Base-by-base conservation (phyloP, 2,888 invertebrate species). In the Pandemis cinnamomeana region DNA sequence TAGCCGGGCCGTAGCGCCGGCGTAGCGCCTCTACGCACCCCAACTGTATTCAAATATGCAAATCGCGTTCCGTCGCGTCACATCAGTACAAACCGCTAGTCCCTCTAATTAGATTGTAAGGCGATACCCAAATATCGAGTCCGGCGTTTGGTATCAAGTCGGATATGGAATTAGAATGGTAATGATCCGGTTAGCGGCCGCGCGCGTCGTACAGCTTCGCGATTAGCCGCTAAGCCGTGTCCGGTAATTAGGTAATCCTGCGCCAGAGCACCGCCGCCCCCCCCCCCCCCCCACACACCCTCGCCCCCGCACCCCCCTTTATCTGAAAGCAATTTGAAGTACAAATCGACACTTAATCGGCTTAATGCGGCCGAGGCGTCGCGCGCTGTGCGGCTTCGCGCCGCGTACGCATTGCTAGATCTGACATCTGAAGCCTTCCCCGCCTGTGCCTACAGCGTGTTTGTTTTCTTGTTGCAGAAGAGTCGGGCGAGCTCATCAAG, bases 401-500 rank as follows among this genome's bases (percentile, higher is more conserved):
- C 76, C 67, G 20, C 27, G 15, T 20, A 15, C 10, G 15, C 62
- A 44, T n/a, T 15, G 20, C 10, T 5, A 42, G 10, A 51, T n/a
- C n/a, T n/a, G 6, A 5, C 13, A n/a, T 51, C 13, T 61, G 61
- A n/a, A 61, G 61, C 8, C n/a, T 13, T 61, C 61, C 8, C 11
- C 13, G 8, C 41, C 27, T 10, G 13, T 61, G 27, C 2, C 27
- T 36, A 36, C 27, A 36, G 27, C 27, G 27, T 48, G 20, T 15
- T 36, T 67, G 15, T 66, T 78, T 77, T 76, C 76, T 86, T 91
- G 90, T 94, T 94, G 8, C 94, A 94, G 94, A 94, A 83, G 93
- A 93, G 82, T 90, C 95, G 86, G 89, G 95, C 89, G 91, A 96
- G 94, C 87, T 97, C 86, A 96, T 97, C 87, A 97, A 97, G 91